Evolutionary conservation across 1,140 invertebrate genomes (phyloP).

Genomic region (Anthonomus grandis): DNA sequence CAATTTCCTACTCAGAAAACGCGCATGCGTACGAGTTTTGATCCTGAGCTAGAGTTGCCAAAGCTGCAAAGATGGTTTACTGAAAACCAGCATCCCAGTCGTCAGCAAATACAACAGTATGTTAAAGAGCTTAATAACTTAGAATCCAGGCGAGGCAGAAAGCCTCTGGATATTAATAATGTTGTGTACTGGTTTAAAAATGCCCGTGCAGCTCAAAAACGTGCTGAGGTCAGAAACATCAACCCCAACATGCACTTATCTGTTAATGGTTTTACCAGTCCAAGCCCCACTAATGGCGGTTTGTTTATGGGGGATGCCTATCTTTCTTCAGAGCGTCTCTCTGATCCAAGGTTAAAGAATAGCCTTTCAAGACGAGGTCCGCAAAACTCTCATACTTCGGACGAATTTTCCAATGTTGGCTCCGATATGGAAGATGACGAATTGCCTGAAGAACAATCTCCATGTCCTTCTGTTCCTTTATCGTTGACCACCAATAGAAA

Average conservation of each 20-base stretch:
- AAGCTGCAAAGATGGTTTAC: constrained; percentile 93
- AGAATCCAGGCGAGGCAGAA: constrained; percentile 86
- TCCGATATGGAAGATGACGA: constrained; percentile 63
- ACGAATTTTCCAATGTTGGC: constrained; percentile 58
- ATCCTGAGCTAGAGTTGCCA: constrained; percentile 92
- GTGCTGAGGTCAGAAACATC: constrained; percentile 70
- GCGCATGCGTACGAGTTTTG: constrained; percentile 88
- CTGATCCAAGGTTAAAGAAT: constrained; percentile 52
- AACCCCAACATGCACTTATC: constrained; percentile 54
- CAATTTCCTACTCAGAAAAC: constrained; percentile 83
- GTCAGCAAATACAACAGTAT: constrained; percentile 93
- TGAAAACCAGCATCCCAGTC: constrained; percentile 92
- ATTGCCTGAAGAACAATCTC: constrained; percentile 55
- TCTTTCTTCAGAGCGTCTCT: constrained; percentile 50
- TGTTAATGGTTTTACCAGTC: constrained; percentile 62
- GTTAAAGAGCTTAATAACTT: constrained; percentile 89
- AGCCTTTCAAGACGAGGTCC: constrained; percentile 50
- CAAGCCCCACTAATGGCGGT: constrained; percentile 58
- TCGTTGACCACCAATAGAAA: constrained; percentile 59
- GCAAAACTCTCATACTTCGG: constrained; percentile 55
- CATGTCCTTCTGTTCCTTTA: constrained; percentile 63
- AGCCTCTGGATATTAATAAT: constrained; percentile 94
- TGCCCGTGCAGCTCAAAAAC: constrained; percentile 89
- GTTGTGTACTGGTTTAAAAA: constrained; percentile 99
- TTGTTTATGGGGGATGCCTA: constrained; percentile 54